Conservation (phyloP, 1,140 invertebrate species). For the Drosophila pseudoananassae region DNA sequence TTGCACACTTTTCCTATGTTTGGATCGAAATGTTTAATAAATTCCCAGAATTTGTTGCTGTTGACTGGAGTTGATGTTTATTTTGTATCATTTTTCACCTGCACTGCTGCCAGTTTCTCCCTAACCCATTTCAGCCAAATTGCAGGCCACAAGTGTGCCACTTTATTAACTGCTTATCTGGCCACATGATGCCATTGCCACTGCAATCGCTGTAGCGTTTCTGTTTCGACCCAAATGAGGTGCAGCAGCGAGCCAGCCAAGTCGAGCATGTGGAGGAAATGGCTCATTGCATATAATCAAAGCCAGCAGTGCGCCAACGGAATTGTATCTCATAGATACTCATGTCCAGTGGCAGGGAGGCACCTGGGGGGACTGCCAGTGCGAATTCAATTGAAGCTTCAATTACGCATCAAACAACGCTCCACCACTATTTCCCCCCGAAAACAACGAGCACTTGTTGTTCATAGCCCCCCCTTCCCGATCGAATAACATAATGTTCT, state of each 20-base stretch:
- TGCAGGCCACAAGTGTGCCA: slow-evolving; percentile 3
- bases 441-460: slow-evolving; percentile 64
- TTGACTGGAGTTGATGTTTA: not conserved
- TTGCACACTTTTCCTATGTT: not conserved
- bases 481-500: slow-evolving; percentile 60
- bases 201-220: not conserved
- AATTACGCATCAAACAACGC: slow-evolving; percentile 44
- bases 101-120: not conserved
- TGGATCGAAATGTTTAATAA: slow-evolving; percentile 22
- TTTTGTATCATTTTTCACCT: too few relatives aligned
- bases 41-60: slow-evolving; percentile 29
- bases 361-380: not conserved
- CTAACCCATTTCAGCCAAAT: slow-evolving; percentile 10
- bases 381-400: slow-evolving; percentile 55
- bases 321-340: slow-evolving; percentile 70
- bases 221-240: slow-evolving; percentile 50
- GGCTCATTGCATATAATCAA: slow-evolving; percentile 75
- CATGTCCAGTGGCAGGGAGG: not conserved
- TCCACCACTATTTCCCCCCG: slow-evolving; percentile 14
- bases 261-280: slow-evolving; percentile 57
- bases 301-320: slow-evolving; percentile 37
- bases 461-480: slow-evolving; percentile 5
- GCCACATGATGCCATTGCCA: slow-evolving; percentile 33
- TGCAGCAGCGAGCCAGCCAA: slow-evolving; percentile 9
- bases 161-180: slow-evolving; percentile 25